These are phyloP conservation scores for Alaudala cheleensis DNA, from an alignment of 2,113 vertebrate species.

Conservation along the genomic window DNA sequence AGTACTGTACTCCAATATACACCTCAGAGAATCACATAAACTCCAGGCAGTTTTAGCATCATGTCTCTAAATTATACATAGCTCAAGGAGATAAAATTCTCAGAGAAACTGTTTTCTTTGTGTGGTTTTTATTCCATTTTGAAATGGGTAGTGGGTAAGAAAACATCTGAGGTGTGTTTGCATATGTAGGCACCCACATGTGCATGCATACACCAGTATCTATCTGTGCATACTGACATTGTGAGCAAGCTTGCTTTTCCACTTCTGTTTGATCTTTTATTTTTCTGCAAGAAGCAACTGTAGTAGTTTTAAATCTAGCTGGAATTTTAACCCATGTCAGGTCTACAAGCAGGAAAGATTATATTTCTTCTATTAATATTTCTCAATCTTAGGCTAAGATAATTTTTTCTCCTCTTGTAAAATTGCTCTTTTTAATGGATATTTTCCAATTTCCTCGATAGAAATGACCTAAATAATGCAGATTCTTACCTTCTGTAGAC, in stretches of 20 bases:
- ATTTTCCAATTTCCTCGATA: background rate
- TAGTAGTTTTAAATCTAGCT: background rate
- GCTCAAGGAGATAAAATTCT: background rate
- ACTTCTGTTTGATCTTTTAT: background rate
- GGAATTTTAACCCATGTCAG: background rate
- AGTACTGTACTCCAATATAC: background rate
- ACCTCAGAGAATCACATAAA: background rate
- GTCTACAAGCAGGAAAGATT: background rate
- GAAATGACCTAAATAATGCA: background rate
- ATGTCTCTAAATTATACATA: background rate
- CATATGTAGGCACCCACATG: background rate
- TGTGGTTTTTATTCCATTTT: background rate
- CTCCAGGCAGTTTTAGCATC: background rate
- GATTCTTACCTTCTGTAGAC: background rate
- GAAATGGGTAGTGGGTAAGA: background rate
- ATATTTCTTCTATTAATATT: background rate
- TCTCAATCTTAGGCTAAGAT: background rate
- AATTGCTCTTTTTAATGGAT: background rate
- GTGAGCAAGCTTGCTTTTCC: background rate
- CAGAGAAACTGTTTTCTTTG: background rate
- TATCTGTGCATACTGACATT: background rate
- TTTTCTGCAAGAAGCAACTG: background rate
- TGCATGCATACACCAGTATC: fast-evolving
- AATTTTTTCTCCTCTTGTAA: background rate
- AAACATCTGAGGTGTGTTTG: background rate